Base-by-base conservation (phyloP, 2,113 vertebrate genomes). In the Picathartes gymnocephalus region DNA sequence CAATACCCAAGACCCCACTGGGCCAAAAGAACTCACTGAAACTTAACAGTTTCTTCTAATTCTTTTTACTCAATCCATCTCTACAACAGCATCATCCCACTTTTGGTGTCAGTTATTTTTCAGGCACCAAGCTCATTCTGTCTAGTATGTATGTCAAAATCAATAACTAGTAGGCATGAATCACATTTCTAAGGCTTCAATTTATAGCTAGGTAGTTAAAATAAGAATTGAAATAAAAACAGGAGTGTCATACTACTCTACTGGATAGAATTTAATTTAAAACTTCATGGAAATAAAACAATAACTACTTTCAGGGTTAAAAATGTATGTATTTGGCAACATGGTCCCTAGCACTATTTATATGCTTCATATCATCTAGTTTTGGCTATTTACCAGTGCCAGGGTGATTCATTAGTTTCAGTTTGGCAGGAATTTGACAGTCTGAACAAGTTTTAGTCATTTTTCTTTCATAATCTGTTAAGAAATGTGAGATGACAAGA, bases 381-480 rank as follows among this genome's bases (percentile, higher is more conserved):
- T 91, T 83, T 88, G 60, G 68, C 73, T 91, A 81, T 93, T 94
- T 88, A 91, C 64, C 62, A 87, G 60, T 23, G 37, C 35, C 42
- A 88, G 35, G 14, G 30, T 83, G 64, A 90, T 88, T 93, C 65
- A 84, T 86, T 95, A 79, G 39, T 70, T 84, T 72, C 58, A 93
- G 37, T 69, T 85, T 66, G 57, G 54, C 39, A 86, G 82, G 77
- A 91, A 65, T 37, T 60, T 86, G 76, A 81, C 78, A 91, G 61
- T 58, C 72, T 83, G 45, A 85, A 80, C 40, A 92, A 82, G 47
- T 86, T 82, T 68, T n/a, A 86, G 87, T 62, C 58, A 77, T 96
- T 94, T 71, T 92, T 96, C 90, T 96, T 95, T 86, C 53, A 86
- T 93, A 85, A 91, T 78, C 47, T 89, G 24, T 73, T 89, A 92